These are phyloP conservation scores for Zingel zingel DNA, from an alignment of 2,113 vertebrate genomes.

Conservation along the genomic window DNA sequence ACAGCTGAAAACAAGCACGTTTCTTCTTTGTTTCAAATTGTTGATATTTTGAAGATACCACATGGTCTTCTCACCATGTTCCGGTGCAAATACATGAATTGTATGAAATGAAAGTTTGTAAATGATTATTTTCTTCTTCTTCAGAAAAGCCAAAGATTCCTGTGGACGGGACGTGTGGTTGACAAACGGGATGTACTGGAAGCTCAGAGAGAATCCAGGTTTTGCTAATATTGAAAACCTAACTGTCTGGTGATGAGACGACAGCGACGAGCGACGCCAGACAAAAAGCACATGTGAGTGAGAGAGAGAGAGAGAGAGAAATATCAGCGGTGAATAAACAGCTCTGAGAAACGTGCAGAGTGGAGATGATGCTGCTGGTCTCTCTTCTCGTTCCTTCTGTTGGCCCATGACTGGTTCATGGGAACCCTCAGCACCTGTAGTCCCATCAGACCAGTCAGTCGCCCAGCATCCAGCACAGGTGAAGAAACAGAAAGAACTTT, in stretches of 20 bases:
- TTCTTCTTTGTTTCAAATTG: background rate
- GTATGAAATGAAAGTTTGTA: background rate
- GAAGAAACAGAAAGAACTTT: background rate
- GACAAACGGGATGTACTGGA: slow-evolving; percentile 91
- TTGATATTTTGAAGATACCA: background rate
- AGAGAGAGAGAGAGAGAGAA: background rate
- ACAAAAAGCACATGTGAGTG: background rate
- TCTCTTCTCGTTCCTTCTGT: background rate
- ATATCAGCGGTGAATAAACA: slow-evolving; percentile 28
- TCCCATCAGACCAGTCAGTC: background rate
- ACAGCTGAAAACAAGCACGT: background rate
- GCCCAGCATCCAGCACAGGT: background rate
- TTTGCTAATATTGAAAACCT: slow-evolving; percentile 87
- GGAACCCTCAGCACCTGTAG: slow-evolving; percentile 10
- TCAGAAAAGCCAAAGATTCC: slow-evolving; percentile 86
- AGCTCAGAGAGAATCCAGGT: slow-evolving; percentile 88
- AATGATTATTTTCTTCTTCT: background rate
- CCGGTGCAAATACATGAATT: background rate
- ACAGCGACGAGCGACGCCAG: background rate
- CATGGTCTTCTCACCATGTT: background rate
- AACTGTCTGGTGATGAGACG: slow-evolving; percentile 85
- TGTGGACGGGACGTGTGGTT: slow-evolving; percentile 91
- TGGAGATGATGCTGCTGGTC: slow-evolving; percentile 67
- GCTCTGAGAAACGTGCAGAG: slow-evolving; percentile 37
- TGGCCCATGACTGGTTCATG: slow-evolving; percentile 72